Evolutionary conservation across 2,888 invertebrate genomes (phyloP).

Genomic region (Mamestra brassicae): DNA sequence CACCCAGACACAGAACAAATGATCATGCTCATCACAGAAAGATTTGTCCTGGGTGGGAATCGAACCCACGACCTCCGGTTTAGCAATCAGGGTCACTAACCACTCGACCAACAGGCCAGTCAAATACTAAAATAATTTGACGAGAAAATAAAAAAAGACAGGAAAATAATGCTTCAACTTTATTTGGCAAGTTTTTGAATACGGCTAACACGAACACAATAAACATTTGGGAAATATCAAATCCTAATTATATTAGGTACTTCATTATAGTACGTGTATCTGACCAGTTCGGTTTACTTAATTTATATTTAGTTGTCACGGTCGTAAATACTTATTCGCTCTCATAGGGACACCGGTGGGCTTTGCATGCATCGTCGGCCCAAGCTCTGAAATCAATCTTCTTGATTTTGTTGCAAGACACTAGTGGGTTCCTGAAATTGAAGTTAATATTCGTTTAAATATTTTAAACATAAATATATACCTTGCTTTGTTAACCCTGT

Average conservation of each 20-base stretch:
- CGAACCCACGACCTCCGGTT: no score
- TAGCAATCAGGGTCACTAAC: no score
- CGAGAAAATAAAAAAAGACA: not conserved
- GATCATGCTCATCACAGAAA: no score
- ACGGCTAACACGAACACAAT: not conserved
- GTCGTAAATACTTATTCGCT: not conserved
- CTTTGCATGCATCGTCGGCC: constrained; percentile 25
- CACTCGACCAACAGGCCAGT: no score
- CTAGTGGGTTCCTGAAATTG: constrained; percentile 42
- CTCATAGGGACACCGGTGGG: not conserved
- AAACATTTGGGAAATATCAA: not conserved
- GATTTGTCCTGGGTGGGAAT: no score
- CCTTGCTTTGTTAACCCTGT: no score
- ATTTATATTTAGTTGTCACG: not conserved
- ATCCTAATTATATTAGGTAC: no score
- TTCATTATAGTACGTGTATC: not conserved
- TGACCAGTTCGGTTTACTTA: not conserved
- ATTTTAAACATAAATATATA: not conserved
- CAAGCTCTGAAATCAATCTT: constrained; percentile 30
- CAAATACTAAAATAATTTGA: not conserved
- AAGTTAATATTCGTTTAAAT: not conserved
- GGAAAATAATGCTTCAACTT: not conserved
- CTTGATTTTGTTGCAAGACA: constrained; percentile 21
- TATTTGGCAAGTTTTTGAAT: constrained; percentile 3
- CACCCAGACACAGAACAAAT: no score